phyloP scores from a whole-genome alignment of 2,888 invertebrate species.

The Acleris emargana region DNA sequence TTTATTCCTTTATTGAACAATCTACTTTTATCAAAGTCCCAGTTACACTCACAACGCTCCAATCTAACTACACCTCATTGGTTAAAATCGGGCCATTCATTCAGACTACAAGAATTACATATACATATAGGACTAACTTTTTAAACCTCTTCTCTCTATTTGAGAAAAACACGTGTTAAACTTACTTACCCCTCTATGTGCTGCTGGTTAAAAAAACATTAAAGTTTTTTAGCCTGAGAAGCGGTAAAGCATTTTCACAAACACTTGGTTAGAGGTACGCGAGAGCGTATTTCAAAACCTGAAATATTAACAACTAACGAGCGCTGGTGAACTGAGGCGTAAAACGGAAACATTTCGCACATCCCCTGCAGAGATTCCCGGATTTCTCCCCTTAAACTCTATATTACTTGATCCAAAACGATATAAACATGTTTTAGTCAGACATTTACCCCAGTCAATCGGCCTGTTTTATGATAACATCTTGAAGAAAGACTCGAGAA shows the following conservation, averaged over 20 bases:
- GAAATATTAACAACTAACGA: slow-evolving; percentile 34
- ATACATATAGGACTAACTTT: too few relatives aligned
- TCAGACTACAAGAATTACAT: too few relatives aligned
- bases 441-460: slow-evolving; percentile 11
- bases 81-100: too few relatives aligned
- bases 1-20: too few relatives aligned
- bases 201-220: too few relatives aligned
- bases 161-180: too few relatives aligned
- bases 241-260: not conserved
- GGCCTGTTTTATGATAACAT: slow-evolving; percentile 17
- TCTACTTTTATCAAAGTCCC: too few relatives aligned
- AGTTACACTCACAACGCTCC: too few relatives aligned
- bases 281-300: slow-evolving; percentile 25
- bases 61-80: too few relatives aligned
- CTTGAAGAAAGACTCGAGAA: slow-evolving; percentile 17
- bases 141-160: too few relatives aligned
- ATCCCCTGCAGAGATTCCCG: slow-evolving; percentile 22
- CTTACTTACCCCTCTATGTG: too few relatives aligned
- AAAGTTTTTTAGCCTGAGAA: too few relatives aligned
- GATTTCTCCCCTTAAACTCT: slow-evolving; percentile 24
- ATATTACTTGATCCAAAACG: slow-evolving; percentile 11
- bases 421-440: slow-evolving; percentile 12
- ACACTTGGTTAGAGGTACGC: not conserved
- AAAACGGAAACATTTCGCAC: slow-evolving; percentile 32
- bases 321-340: slow-evolving; percentile 26